Evolutionary conservation across 2,113 vertebrate genomes (phyloP).

Genomic region (Hippopotamus amphibius): DNA sequence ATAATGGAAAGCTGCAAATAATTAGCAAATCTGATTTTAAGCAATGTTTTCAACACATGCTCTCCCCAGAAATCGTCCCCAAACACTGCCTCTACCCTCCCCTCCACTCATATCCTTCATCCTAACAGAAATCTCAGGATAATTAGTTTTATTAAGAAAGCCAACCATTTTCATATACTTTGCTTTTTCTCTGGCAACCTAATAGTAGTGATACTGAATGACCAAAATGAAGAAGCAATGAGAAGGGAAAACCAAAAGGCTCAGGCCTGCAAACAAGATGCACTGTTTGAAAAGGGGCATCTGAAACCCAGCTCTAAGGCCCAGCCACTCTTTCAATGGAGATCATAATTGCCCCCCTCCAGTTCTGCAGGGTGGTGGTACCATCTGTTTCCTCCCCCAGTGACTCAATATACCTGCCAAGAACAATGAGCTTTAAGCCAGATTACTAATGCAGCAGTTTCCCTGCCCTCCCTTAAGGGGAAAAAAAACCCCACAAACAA

Average conservation of each 20-base stretch:
- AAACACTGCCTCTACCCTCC: neutral
- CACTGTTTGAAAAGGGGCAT: neutral
- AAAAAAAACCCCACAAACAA: neutral
- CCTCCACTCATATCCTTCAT: neutral
- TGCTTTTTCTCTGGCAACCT: neutral
- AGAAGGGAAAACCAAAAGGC: neutral
- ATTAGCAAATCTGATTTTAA: slow-evolving; percentile 70
- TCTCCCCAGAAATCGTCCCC: slow-evolving; percentile 38
- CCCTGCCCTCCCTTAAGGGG: neutral
- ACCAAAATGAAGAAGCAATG: neutral
- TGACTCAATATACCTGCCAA: neutral
- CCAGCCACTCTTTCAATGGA: neutral
- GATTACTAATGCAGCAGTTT: neutral
- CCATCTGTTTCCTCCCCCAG: neutral
- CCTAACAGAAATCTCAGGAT: neutral
- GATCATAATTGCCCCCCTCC: neutral
- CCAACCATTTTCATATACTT: neutral
- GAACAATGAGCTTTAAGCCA: neutral
- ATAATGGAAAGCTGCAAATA: slow-evolving; percentile 73
- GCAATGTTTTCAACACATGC: slow-evolving; percentile 37
- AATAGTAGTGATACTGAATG: neutral
- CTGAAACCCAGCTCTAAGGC: neutral
- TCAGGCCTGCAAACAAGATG: neutral
- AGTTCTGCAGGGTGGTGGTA: neutral
- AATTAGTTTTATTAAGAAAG: neutral